Conservation (phyloP, 2,113 vertebrate genomes). For the Trachemys scripta region DNA sequence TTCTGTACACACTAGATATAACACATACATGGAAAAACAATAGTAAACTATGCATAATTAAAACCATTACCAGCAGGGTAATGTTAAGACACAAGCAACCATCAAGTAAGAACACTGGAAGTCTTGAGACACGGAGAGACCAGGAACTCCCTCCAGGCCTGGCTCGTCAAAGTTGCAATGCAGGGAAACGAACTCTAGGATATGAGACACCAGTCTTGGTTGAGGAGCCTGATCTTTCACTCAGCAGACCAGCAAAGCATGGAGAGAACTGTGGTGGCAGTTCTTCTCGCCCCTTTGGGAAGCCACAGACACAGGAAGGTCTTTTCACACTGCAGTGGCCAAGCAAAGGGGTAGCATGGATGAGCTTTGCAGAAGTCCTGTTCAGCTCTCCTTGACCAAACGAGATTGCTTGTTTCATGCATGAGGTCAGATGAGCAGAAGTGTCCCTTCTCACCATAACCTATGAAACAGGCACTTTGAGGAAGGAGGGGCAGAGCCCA, state of each 20-base stretch:
- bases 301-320: not conserved
- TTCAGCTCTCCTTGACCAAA: not conserved
- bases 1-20: not conserved
- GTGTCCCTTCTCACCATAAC: not conserved
- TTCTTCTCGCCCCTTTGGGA: not conserved
- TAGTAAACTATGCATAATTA: not conserved
- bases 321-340: not conserved
- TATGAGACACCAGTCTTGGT: not conserved
- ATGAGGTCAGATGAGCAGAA: not conserved
- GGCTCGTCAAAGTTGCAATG: not conserved
- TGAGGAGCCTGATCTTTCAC: not conserved
- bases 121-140: not conserved
- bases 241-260: not conserved
- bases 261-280: not conserved
- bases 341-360: not conserved
- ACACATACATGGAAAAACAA: not conserved
- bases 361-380: not conserved
- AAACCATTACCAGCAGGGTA: slow-evolving; percentile 1
- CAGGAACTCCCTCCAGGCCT: not conserved
- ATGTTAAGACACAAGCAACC: not conserved
- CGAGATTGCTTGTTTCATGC: not conserved
- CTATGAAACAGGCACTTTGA: not conserved
- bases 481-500: not conserved
- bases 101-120: not conserved
- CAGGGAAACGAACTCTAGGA: not conserved